These are phyloP conservation scores for Pollenia angustigena DNA, from an alignment of 2,888 invertebrate genomes.

Conservation along the genomic window DNA sequence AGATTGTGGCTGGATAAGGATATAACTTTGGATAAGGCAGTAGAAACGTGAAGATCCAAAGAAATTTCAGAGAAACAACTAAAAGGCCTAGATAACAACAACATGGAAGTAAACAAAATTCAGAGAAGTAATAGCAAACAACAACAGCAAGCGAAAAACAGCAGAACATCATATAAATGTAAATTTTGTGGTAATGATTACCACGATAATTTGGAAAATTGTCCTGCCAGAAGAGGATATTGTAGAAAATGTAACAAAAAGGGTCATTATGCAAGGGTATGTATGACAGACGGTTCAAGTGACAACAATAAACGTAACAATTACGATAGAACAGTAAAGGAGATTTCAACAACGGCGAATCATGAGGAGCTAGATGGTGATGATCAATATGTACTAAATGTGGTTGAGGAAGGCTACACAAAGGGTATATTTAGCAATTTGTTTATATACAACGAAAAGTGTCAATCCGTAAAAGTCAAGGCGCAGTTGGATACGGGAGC, in stretches of 20 bases:
- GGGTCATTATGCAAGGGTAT: constrained; percentile 31
- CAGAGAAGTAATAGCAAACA: no score
- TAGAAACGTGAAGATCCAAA: no score
- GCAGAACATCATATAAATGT: constrained; percentile 10
- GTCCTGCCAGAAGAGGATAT: constrained; percentile 13
- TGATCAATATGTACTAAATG: constrained; percentile 29
- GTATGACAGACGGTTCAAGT: constrained; percentile 2
- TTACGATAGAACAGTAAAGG: background rate
- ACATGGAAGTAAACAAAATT: no score
- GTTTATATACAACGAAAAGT: background rate
- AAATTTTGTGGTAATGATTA: constrained; percentile 49
- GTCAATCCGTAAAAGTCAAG: background rate
- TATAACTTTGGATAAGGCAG: no score
- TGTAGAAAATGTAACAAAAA: constrained; percentile 46
- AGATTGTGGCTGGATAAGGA: no score
- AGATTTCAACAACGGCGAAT: background rate
- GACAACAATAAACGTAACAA: background rate
- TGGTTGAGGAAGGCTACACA: background rate
- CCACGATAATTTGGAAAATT: constrained; percentile 28
- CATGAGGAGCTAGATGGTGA: background rate
- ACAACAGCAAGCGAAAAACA: background rate
- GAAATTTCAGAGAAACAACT: no score
- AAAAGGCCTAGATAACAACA: no score
- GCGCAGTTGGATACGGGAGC: constrained; percentile 17
- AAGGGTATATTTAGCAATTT: constrained; percentile 24